These are phyloP conservation scores for Chaetophractus vellerosus DNA, from an alignment of 2,797 vertebrate genomes.

Conservation along the genomic window DNA sequence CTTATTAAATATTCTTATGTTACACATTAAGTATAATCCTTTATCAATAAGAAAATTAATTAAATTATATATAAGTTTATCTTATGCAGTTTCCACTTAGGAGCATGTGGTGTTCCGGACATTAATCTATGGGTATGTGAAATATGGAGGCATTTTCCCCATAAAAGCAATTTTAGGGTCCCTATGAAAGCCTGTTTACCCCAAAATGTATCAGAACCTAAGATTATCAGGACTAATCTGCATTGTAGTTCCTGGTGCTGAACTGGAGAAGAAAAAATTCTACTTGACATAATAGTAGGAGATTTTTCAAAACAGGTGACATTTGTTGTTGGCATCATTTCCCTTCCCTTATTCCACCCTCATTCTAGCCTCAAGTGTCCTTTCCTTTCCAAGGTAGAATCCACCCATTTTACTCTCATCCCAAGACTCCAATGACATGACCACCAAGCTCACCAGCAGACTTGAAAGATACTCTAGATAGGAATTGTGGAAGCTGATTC, in stretches of 20 bases:
- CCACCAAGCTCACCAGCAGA: not conserved
- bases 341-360: not conserved
- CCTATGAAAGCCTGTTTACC: not conserved
- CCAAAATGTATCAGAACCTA: not conserved
- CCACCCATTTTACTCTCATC: not conserved
- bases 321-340: not conserved
- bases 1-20: not conserved
- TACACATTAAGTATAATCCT: slow-evolving; percentile 20
- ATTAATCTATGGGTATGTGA: not conserved
- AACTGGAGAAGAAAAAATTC: not conserved
- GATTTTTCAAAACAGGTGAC: not conserved
- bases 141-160: not conserved
- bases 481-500: not conserved
- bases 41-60: slow-evolving; percentile 12
- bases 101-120: not conserved
- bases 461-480: not conserved
- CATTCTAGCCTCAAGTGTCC: not conserved
- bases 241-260: not conserved
- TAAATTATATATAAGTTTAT: not conserved
- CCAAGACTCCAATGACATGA: not conserved
- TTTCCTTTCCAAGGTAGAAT: not conserved
- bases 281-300: not conserved
- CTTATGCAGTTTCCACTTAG: not conserved
- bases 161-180: not conserved
- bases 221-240: not conserved